phyloP scores from a whole-genome alignment of 2,113 vertebrate species.

The Ranitomeya variabilis region DNA sequence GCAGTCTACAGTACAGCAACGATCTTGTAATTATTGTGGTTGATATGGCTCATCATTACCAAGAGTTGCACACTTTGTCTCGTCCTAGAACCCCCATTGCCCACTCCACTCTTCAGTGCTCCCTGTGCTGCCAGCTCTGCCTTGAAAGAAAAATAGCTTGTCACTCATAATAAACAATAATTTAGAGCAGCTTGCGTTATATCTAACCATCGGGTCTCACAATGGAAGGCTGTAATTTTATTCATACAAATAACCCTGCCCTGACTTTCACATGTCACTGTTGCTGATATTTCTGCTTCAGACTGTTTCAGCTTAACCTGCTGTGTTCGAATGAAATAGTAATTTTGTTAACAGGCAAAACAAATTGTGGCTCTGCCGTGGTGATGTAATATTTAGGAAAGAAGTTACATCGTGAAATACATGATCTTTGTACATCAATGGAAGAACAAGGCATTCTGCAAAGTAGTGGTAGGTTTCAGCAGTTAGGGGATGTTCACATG shows the following conservation, averaged over 20 bases:
- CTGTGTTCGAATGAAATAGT: background rate
- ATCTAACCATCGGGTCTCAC: constrained; percentile 39
- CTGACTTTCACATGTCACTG: constrained; percentile 47
- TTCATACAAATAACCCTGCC: constrained; percentile 50
- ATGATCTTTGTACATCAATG: background rate
- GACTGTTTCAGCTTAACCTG: constrained; percentile 6
- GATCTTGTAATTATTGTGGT: constrained; percentile 28
- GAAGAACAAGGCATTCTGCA: background rate
- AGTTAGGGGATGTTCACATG: too few species aligned
- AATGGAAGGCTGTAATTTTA: constrained; percentile 53
- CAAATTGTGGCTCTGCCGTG: background rate
- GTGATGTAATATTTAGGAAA: background rate
- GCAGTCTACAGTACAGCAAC: background rate
- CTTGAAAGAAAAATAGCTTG: constrained; percentile 52
- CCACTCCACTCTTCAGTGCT: background rate
- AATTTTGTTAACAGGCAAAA: background rate
- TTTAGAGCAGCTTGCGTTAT: constrained; percentile 49
- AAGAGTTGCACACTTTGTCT: background rate
- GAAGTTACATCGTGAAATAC: background rate
- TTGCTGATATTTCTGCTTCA: constrained; percentile 23
- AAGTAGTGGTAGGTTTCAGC: background rate
- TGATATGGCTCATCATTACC: constrained; percentile 17
- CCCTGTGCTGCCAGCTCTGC: background rate
- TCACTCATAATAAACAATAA: constrained; percentile 58
- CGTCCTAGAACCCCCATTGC: background rate